Base-by-base conservation (phyloP, 2,888 invertebrate species). In the Nowickia ferox region DNA sequence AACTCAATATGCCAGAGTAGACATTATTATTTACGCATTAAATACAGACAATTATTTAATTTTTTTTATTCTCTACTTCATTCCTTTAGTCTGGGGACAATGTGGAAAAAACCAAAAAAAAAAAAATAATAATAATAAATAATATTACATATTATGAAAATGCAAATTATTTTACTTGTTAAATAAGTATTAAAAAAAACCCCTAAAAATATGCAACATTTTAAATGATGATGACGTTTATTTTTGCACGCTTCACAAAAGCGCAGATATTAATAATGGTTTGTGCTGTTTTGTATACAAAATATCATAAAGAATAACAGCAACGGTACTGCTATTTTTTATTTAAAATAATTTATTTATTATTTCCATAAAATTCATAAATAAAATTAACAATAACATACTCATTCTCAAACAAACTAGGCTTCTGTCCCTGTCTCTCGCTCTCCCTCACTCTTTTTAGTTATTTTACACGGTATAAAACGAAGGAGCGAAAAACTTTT, bases 161-260 rank as follows among this genome's bases (percentile, higher is more conserved):
- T 83, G 75, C 83, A 83, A 77, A 86, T 83, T 63, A 76, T 83
- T 80, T 83, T 61, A 86, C 61, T 86, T 83, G 79, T 86, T 86
- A 80, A 86, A 83, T 76, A 80, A 76, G 76, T 77, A 72, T 85
- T 68, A 82, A 87, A 79, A 75, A 71, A 22, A 19, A 15, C 1
- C 84, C 88, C 89, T 87, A 88, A 88, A 89, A 88, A 87, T 89
- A 89, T 89, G 90, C 88, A 88, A 89, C 71, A 79, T 42, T 84
- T 86, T 82, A 51, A 74, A 81, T 81, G 19, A 59, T 74, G 44
- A 77, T 65, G 63, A 40, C n/a, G 13, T 55, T 57, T 48, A n/a
- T 76, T 63, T 53, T 38, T 40, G 40, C 38, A 17, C 30, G 75
- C 68, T 65, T 40, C n/a, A 42, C 61, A 44, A 61, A 61, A 15